These are phyloP conservation scores for Parasteatoda lunata DNA, from an alignment of 2,888 invertebrate species.

Conservation along the genomic window DNA sequence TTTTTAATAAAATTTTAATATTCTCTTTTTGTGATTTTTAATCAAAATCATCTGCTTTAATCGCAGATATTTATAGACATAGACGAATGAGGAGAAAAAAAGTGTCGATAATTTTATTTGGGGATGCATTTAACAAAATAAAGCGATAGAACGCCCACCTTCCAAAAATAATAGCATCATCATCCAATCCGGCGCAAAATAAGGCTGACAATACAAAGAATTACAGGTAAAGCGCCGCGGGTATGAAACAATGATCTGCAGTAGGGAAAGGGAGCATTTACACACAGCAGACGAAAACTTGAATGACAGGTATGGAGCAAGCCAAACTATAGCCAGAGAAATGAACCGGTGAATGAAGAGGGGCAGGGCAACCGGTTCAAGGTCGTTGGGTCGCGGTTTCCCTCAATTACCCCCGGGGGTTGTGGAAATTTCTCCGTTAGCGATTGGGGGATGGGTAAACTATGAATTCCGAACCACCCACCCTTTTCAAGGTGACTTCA, in stretches of 20 bases:
- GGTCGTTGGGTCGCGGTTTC: slow-evolving; percentile 54
- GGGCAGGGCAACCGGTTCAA: slow-evolving; percentile 54
- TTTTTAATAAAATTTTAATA: no score
- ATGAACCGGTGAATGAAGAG: slow-evolving; percentile 11
- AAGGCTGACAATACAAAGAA: not conserved
- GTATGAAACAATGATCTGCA: slow-evolving; percentile 19
- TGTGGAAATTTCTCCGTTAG: slow-evolving; percentile 32
- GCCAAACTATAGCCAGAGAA: not conserved
- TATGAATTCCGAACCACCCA: slow-evolving; percentile 29
- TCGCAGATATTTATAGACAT: no score
- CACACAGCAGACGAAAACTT: slow-evolving; percentile 33
- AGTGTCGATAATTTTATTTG: no score
- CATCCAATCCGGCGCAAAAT: no score
- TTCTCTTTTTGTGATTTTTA: no score
- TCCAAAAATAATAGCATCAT: no score
- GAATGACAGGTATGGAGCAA: slow-evolving; percentile 61
- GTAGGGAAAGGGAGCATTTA: slow-evolving; percentile 17
- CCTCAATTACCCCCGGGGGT: slow-evolving; percentile 16
- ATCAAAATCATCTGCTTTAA: no score
- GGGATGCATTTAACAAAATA: no score
- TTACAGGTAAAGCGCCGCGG: slow-evolving; percentile 6
- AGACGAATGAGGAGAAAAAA: no score
- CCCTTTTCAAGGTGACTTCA: not conserved
- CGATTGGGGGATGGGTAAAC: slow-evolving; percentile 10
- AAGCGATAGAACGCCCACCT: no score